Base-by-base conservation (phyloP, 2,797 vertebrate genomes). In the Sebastes oblongus region DNA sequence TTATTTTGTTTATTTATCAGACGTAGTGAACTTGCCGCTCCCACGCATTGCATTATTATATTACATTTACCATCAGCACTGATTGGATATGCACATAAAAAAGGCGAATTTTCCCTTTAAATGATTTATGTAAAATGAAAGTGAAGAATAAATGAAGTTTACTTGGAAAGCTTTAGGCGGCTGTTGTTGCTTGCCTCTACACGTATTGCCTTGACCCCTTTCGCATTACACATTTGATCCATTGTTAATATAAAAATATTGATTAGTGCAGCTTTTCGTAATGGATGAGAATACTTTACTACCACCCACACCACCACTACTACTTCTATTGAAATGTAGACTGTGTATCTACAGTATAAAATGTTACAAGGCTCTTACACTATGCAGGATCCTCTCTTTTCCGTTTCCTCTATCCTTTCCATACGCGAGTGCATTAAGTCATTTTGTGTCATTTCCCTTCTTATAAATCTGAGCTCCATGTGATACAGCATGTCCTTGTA, bases 401-500 rank as follows among this genome's bases (percentile, higher is more conserved):
- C 20, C 2, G 0, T 66, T 68, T 27, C 55, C 27, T 58, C 55
- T 8, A 1, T 5, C 10, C 8, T 54, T 34, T 50, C 55, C 1
- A 34, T n/a, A 16, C n/a, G 34, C 27, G 2, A 25, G 24, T 18
- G 34, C 56, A 82, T 54, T 12, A 75, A 82, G 70, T 82, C 36
- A 54, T 78, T 30, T 24, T 36, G 58, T 81, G 72, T 70, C 36
- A 64, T 72, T 75, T 77, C 18, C 39, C 39, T 14, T 29, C 61
- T 20, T 30, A 61, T 79, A 82, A 56, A 60, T 76, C 36, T 54
- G 16, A 65, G 36, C 71, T 30, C 25, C 77, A 54, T 60, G 50
- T 71, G 18, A 72, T 70, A 58, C 72, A 84, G 32, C 67, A 29
- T 66, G 74, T 88, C 76, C 82, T 81, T 72, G 34, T 66, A 29